A percentile compares a stretch with the other conserved stretches of the same genome.
phyloP scores from a whole-genome alignment of 2,888 invertebrate species.

The Atherix ibis region DNA sequence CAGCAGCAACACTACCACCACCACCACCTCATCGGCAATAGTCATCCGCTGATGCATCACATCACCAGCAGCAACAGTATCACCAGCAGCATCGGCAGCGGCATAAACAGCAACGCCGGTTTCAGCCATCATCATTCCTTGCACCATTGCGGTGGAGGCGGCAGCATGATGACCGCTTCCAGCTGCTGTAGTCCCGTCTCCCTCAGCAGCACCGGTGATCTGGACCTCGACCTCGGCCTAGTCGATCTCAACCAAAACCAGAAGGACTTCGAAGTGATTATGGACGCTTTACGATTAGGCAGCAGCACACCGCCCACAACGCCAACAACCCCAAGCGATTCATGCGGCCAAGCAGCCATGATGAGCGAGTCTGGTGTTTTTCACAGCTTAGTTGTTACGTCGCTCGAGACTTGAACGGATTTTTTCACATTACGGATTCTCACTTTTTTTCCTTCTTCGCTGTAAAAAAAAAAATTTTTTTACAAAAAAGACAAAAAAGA shows the following conservation, averaged over 20 bases:
- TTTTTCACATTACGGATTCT: no score
- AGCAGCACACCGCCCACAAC: constrained; percentile 25
- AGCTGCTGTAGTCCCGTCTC: background rate
- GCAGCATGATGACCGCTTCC: constrained; percentile 9
- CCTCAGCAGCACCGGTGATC: constrained; percentile 12
- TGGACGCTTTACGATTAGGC: constrained; percentile 32
- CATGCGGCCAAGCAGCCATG: constrained; percentile 50
- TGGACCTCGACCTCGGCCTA: constrained; percentile 25
- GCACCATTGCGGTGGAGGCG: background rate
- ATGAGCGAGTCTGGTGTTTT: constrained; percentile 37
- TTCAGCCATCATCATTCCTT: no score
- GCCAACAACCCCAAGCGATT: constrained; percentile 31
- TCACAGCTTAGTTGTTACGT: constrained; percentile 32
- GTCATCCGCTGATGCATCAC: no score
- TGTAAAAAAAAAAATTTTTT: no score
- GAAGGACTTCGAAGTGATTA: constrained; percentile 34
- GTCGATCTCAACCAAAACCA: constrained; percentile 31
- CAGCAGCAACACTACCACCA: no score
- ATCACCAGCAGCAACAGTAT: no score
- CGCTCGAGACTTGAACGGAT: constrained; percentile 33
- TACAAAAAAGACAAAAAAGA: no score
- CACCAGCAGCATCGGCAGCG: constrained; percentile 3
- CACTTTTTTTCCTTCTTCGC: no score
- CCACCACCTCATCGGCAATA: no score
- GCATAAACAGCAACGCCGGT: constrained; percentile 5